Conservation (phyloP, 2,797 vertebrate species). For the Lepilemur ruficaudatus region DNA sequence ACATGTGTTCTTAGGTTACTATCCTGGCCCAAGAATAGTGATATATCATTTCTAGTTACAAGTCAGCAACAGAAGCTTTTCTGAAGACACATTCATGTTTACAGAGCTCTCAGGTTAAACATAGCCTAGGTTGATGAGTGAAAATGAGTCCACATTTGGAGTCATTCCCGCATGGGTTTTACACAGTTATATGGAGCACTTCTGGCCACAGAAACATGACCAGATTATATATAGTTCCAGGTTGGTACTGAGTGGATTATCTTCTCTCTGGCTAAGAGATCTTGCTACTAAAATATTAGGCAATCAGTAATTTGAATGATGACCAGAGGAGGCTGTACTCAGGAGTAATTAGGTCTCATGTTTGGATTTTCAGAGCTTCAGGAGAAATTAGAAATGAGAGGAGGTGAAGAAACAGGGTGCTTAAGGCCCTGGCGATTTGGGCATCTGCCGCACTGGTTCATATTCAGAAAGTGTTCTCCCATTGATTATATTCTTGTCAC, state of each 20-base stretch:
- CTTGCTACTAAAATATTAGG: not conserved
- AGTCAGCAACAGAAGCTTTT: not conserved
- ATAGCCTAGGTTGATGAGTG: not conserved
- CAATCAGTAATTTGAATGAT: not conserved
- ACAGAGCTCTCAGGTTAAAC: not conserved
- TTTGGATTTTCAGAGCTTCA: not conserved
- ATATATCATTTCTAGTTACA: not conserved
- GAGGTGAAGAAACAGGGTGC: not conserved
- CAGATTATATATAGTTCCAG: not conserved
- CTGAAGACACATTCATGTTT: not conserved
- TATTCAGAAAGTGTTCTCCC: not conserved
- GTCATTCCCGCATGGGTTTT: not conserved
- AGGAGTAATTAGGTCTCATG: not conserved
- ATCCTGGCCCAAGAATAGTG: not conserved
- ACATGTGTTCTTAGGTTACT: not conserved
- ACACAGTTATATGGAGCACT: rapidly evolving
- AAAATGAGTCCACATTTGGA: not conserved
- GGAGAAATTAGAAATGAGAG: not conserved
- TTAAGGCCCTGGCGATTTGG: not conserved
- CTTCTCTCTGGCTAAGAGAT: not conserved
- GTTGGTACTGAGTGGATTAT: not conserved
- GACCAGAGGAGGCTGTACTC: not conserved
- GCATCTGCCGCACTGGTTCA: not conserved
- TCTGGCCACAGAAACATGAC: not conserved
- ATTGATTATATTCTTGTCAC: not conserved